phyloP scores from a whole-genome alignment of 2,113 vertebrate genomes.

The Rhinoderma darwinii region DNA sequence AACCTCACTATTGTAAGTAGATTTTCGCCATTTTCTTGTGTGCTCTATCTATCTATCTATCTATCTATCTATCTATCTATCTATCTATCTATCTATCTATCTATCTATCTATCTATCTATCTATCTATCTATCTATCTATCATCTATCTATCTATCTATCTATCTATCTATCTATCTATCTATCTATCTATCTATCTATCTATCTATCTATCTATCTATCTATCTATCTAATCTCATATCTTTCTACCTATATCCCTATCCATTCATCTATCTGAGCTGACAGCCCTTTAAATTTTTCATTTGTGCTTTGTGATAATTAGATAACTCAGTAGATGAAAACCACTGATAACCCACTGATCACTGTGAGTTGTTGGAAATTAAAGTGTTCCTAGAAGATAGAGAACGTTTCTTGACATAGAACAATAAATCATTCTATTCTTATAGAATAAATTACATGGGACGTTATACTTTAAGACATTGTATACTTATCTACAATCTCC shows the following conservation, averaged over 20 bases:
- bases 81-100: not conserved
- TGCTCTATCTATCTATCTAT: too few relatives aligned
- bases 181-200: not conserved
- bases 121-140: not conserved
- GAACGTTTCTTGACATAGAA: not conserved
- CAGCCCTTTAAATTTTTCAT: too few relatives aligned
- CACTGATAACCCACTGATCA: not conserved
- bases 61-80: constrained; percentile 1
- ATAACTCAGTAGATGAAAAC: not conserved
- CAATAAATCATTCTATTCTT: not conserved
- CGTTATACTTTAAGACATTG: not conserved
- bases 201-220: too few relatives aligned
- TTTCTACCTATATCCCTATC: too few relatives aligned
- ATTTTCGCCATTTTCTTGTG: too few relatives aligned
- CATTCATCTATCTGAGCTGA: too few relatives aligned
- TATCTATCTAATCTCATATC: too few relatives aligned
- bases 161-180: not conserved
- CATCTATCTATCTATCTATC: not conserved
- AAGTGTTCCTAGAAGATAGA: not conserved
- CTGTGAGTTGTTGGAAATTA: not conserved
- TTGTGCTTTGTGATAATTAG: too few relatives aligned
- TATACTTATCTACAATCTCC: not conserved
- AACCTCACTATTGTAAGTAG: too few relatives aligned
- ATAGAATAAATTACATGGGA: not conserved
- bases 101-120: not conserved